These are phyloP conservation scores for Eupeodes latifasciatus DNA, from an alignment of 2,888 invertebrate genomes.

Conservation along the genomic window DNA sequence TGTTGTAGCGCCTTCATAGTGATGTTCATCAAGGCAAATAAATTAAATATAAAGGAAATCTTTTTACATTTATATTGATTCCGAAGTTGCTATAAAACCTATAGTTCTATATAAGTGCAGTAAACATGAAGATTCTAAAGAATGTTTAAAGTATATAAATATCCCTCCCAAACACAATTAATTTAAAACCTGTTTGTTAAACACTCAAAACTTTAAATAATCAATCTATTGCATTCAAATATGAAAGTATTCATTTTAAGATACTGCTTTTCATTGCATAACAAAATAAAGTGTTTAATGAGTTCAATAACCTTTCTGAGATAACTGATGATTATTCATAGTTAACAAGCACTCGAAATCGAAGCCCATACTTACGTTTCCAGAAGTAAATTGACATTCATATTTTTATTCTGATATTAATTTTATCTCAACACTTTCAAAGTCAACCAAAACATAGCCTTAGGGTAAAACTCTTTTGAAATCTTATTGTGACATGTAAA, in stretches of 20 bases:
- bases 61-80: too few species aligned
- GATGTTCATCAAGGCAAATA: too few species aligned
- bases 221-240: too few species aligned
- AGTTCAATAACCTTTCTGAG: not conserved
- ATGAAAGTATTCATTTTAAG: not conserved
- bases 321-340: constrained; percentile 10
- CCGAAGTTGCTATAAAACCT: too few species aligned
- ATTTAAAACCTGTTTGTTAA: too few species aligned
- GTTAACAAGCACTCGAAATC: not conserved
- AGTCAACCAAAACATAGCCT: constrained; percentile 4
- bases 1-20: too few species aligned
- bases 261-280: not conserved
- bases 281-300: constrained; percentile 1
- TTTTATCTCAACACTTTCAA: constrained; percentile 33
- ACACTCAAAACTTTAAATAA: too few species aligned
- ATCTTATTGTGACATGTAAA: constrained; percentile 20
- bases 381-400: not conserved
- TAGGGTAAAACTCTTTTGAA: constrained; percentile 5
- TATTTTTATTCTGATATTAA: not conserved
- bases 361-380: not conserved
- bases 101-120: too few species aligned
- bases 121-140: too few species aligned
- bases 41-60: too few species aligned
- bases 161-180: too few species aligned
- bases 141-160: too few species aligned